Evolutionary conservation across 2,888 invertebrate species (phyloP).

Genomic region (Leptarthrus brevirostris): DNA sequence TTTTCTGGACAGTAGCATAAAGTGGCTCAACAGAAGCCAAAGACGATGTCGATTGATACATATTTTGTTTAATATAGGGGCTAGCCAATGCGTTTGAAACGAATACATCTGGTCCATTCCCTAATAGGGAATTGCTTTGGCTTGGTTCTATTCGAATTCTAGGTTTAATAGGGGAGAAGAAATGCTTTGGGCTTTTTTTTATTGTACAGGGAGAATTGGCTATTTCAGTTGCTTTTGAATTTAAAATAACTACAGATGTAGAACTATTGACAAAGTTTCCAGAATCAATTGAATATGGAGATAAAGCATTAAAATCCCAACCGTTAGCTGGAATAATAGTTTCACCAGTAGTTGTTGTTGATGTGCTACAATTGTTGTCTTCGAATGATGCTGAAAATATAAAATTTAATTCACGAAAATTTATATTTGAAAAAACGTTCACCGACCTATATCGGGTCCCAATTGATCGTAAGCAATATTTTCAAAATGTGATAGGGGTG

Average conservation of each 20-base stretch:
- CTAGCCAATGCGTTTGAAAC: constrained; percentile 58
- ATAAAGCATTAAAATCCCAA: constrained; percentile 65
- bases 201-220: constrained; percentile 12
- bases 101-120: constrained; percentile 61
- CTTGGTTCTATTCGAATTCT: constrained; percentile 60
- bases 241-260: constrained; percentile 1
- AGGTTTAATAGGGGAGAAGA: constrained; percentile 68
- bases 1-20: constrained; percentile 65
- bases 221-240: constrained; percentile 1
- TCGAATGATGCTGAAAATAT: constrained; percentile 54
- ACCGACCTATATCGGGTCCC: constrained; percentile 60
- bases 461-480: constrained; percentile 64
- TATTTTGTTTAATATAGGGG: constrained; percentile 30
- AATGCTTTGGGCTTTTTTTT: constrained; percentile 64
- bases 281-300: constrained; percentile 58
- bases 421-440: not conserved
- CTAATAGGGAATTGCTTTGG: constrained; percentile 56
- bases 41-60: not conserved
- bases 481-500: constrained; percentile 66
- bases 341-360: constrained; percentile 61
- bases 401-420: not conserved
- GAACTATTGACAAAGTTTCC: not conserved
- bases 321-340: constrained; percentile 63
- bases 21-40: constrained; percentile 59
- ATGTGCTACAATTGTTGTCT: constrained; percentile 55